Base-by-base conservation (phyloP, 2,797 vertebrate genomes). In the Clamator glandarius region DNA sequence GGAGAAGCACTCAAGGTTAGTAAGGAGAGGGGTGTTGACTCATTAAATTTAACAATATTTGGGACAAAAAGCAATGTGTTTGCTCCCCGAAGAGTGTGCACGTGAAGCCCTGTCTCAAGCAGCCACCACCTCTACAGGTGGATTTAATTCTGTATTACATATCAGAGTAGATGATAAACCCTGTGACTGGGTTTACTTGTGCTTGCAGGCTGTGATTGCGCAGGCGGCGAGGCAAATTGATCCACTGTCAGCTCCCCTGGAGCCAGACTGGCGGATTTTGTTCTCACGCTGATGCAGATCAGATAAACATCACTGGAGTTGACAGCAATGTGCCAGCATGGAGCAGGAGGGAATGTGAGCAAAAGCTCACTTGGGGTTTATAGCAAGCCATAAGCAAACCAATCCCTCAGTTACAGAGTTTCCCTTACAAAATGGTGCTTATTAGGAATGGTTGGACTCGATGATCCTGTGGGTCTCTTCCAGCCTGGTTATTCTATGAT, bases 311-410 rank as follows among this genome's bases (percentile, higher is more conserved):
- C 42, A 0, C 1, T 0, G 6, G 35, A 75, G 41, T 35, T 0
- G 0, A 23, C 1, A 33, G 54, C 2, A 0, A 12, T 8, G 54
- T 0, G 1, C 39, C 2, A 13, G 46, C 31, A 33, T 0, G 3
- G 55, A 70, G 50, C 21, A 23, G 67, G 31, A 54, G 50, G 29
- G 20, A 73, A 21, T 4, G 1, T 1, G 4, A n/a, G 17, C 12
- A 31, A 57, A 50, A 41, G 29, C 57, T 79, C 15, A 2, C 44
- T 33, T 36, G 15, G 52, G 39, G 41, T 83, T 39, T 89, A 72
- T 87, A 83, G 68, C 15, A 12, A 91, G 15, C 61, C 44, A 3
- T 4, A 15, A 64, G 54, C 70, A 77, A 69, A 90, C 50, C 54
- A 42, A 50, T n/a, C 61, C 72, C 75, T 85, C 58, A 51, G 1